phyloP scores from a whole-genome alignment of 2,113 vertebrate species.

The Piaya cayana region DNA sequence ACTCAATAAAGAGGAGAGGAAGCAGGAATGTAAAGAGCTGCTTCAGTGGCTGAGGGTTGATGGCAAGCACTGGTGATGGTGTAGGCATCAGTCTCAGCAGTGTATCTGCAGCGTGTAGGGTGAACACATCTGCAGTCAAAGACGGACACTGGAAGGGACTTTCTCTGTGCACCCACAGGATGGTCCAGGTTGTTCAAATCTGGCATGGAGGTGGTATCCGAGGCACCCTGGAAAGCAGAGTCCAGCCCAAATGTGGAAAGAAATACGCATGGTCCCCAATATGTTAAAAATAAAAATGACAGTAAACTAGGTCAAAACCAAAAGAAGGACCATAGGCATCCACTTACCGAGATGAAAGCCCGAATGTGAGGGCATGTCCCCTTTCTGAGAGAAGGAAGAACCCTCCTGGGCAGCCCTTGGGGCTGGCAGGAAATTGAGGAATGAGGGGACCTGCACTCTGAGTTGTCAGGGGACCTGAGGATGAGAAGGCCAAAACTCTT shows the following conservation, averaged over 20 bases:
- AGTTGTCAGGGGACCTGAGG: neutral
- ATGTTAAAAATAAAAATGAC: neutral
- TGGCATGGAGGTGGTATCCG: accelerated
- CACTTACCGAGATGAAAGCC: neutral
- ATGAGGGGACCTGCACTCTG: neutral
- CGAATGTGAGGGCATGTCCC: neutral
- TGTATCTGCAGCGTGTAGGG: neutral
- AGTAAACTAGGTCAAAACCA: neutral
- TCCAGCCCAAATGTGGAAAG: neutral
- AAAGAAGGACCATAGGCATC: neutral
- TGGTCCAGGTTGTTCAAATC: neutral
- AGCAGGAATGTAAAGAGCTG: too few relatives aligned
- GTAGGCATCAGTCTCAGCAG: neutral
- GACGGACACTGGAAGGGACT: neutral
- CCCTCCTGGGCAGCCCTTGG: neutral
- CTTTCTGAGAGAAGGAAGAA: neutral
- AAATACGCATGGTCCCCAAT: accelerated
- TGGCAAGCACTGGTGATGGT: accelerated
- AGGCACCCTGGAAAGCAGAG: neutral
- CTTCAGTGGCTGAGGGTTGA: neutral
- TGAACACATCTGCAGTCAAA: too few relatives aligned
- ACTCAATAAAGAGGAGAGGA: too few relatives aligned
- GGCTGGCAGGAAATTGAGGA: neutral
- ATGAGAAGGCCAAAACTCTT: neutral
- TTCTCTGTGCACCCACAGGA: neutral